Conservation (phyloP, 1,140 invertebrate species). For the Cataglyphis hispanica region DNA sequence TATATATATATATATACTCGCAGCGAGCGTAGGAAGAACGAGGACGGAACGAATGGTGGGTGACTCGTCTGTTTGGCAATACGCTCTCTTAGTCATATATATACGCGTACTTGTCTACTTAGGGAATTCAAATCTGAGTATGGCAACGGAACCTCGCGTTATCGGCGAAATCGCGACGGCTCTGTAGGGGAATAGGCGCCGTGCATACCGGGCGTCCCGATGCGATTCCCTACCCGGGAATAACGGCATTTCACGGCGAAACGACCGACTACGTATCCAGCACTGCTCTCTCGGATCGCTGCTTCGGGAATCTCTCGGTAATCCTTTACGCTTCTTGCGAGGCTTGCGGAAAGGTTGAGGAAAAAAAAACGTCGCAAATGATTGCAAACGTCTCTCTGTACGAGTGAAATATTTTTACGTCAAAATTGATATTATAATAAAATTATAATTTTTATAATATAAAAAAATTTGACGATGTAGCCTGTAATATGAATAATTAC, state of each 20-base stretch:
- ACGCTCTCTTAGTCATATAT: conserved; percentile 72
- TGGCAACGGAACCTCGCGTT: conserved; percentile 70
- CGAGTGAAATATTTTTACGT: neutral
- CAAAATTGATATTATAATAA: neutral
- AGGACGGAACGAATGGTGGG: conserved; percentile 30
- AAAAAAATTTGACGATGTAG: neutral
- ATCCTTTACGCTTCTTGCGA: conserved; percentile 29
- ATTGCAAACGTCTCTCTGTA: neutral
- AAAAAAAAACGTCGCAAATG: neutral
- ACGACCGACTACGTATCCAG: conserved; percentile 24
- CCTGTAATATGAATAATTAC: neutral
- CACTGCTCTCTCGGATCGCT: conserved; percentile 35
- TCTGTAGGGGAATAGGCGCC: neutral
- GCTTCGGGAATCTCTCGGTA: conserved; percentile 37
- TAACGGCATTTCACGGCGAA: conserved; percentile 55
- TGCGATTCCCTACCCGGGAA: conserved; percentile 34
- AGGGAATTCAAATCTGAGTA: conserved; percentile 73
- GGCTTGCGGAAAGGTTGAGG: no score
- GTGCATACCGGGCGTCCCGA: conserved; percentile 17
- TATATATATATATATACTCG: no score
- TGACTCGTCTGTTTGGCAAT: conserved; percentile 47
- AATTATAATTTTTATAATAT: neutral
- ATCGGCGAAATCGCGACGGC: conserved; percentile 64
- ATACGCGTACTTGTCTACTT: conserved; percentile 72
- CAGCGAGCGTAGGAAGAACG: conserved; percentile 1